These are phyloP conservation scores for Illadopsis cleaveri DNA, from an alignment of 2,113 vertebrate species.

Conservation along the genomic window DNA sequence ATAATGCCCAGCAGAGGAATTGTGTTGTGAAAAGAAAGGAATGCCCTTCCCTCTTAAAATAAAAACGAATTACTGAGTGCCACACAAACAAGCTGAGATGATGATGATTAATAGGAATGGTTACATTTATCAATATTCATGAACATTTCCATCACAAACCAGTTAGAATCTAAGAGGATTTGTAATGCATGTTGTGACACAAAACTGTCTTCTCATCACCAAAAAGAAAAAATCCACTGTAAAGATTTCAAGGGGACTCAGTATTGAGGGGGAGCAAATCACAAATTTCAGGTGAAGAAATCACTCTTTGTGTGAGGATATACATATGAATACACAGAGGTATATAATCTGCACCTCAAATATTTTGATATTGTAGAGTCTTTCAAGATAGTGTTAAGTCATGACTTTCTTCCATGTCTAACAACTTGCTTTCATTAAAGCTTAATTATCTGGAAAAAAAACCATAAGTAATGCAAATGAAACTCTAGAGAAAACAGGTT, in stretches of 20 bases:
- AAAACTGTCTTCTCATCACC: not conserved
- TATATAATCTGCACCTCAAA: not conserved
- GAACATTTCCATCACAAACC: not conserved
- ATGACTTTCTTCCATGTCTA: not conserved
- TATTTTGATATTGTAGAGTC: not conserved
- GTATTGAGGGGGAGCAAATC: not conserved
- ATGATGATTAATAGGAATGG: not conserved
- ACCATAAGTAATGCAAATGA: not conserved
- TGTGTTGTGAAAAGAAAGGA: not conserved
- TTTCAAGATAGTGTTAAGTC: not conserved
- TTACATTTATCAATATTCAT: not conserved
- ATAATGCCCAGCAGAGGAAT: not conserved
- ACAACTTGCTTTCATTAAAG: slow-evolving; percentile 3
- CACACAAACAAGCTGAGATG: not conserved
- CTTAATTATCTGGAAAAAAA: slow-evolving; percentile 12
- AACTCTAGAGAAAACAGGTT: not conserved
- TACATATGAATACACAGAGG: not conserved
- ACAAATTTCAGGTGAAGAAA: not conserved
- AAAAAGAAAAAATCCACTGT: not conserved
- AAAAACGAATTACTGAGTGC: not conserved
- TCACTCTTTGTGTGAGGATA: not conserved
- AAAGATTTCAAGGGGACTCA: not conserved
- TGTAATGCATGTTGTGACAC: not conserved
- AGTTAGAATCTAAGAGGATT: not conserved
- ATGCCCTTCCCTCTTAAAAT: not conserved